Evolutionary conservation across 2,888 invertebrate genomes (phyloP).

Genomic region (Dexiosoma caninum): DNA sequence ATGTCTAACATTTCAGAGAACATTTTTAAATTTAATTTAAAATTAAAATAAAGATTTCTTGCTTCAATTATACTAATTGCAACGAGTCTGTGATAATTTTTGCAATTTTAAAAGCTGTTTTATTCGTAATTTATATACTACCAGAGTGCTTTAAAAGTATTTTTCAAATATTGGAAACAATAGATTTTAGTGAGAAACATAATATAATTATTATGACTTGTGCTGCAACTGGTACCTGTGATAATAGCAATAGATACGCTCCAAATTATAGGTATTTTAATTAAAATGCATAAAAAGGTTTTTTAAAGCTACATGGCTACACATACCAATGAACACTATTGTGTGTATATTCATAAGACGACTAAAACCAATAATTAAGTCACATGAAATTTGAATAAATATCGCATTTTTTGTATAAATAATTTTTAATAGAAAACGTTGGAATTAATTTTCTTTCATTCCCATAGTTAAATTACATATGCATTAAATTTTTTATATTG

Average conservation of each 20-base stretch:
- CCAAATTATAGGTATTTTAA: background rate
- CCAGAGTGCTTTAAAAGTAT: background rate
- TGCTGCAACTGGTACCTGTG: slow-evolving; percentile 44
- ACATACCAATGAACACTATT: no score
- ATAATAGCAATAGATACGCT: slow-evolving; percentile 50
- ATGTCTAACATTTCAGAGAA: slow-evolving; percentile 56
- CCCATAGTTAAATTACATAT: no score
- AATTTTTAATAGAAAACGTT: no score
- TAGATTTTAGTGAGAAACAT: background rate
- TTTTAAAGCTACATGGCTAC: no score
- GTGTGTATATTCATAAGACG: no score
- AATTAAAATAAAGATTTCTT: slow-evolving; percentile 42
- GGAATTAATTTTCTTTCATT: no score
- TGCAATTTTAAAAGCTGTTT: slow-evolving; percentile 5
- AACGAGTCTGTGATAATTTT: slow-evolving; percentile 55
- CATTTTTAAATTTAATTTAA: slow-evolving; percentile 54
- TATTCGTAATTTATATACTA: background rate
- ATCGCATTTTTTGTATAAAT: no score
- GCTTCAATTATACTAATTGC: slow-evolving; percentile 24
- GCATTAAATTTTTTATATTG: no score
- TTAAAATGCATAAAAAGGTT: no score
- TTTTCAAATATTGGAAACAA: background rate
- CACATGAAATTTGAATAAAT: no score
- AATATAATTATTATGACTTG: slow-evolving; percentile 31
- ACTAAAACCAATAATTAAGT: no score